Percentiles rank a stretch among this genome's conserved stretches.
phyloP scores from a whole-genome alignment of 2,113 vertebrate genomes.

The Rhadina sibilatrix region DNA sequence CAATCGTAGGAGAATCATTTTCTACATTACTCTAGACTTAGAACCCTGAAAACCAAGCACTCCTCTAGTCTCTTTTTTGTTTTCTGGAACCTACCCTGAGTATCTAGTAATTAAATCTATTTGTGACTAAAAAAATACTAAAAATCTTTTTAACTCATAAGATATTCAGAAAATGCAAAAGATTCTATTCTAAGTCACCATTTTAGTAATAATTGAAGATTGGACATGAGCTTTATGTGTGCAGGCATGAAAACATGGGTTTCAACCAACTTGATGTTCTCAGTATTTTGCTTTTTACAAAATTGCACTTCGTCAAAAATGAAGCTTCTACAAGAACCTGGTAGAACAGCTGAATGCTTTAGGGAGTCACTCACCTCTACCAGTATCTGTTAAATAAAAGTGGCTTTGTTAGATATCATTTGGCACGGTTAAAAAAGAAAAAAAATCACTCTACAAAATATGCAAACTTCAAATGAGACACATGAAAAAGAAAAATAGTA shows the following conservation, averaged over 20 bases:
- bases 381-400: not conserved
- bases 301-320: not conserved
- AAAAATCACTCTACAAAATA: not conserved
- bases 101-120: not conserved
- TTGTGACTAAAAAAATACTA: not conserved
- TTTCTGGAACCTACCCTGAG: not conserved
- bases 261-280: not conserved
- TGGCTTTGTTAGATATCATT: not conserved
- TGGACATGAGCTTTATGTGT: not conserved
- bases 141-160: not conserved
- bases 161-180: not conserved
- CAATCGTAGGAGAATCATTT: not conserved
- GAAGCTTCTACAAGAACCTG: not conserved
- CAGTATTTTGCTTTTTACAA: not conserved
- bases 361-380: accelerated
- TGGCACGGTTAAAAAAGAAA: not conserved
- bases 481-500: not conserved
- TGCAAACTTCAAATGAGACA: not conserved
- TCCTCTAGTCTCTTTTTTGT: not conserved
- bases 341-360: not conserved
- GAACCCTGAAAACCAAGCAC: not conserved
- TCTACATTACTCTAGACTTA: not conserved
- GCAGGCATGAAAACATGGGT: not conserved
- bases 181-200: not conserved
- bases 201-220: not conserved